phyloP scores from a whole-genome alignment of 2,888 invertebrate genomes.

The Aphrophora alni region DNA sequence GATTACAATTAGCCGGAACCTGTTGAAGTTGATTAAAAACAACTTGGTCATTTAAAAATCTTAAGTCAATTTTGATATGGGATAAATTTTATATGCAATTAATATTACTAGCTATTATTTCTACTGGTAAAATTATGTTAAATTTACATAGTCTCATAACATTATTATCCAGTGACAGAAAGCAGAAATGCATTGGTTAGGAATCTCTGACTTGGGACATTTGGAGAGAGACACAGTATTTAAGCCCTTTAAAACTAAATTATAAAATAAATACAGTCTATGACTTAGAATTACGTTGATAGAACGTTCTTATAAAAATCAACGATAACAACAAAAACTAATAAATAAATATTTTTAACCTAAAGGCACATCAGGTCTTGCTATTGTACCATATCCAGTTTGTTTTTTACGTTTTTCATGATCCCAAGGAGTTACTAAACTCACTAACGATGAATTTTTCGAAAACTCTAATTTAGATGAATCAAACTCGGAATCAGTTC shows the following conservation, averaged over 20 bases:
- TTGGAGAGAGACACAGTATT: too few relatives aligned
- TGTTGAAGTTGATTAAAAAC: too few relatives aligned
- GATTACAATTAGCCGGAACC: too few relatives aligned
- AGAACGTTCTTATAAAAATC: background rate
- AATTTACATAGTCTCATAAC: too few relatives aligned
- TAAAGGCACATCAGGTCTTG: background rate
- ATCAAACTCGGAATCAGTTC: background rate
- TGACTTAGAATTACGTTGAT: background rate
- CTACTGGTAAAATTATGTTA: too few relatives aligned
- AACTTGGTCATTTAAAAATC: too few relatives aligned
- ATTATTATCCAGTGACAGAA: too few relatives aligned
- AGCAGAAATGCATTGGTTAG: too few relatives aligned
- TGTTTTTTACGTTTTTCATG: background rate
- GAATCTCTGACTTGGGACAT: too few relatives aligned
- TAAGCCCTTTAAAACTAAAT: background rate
- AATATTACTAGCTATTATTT: too few relatives aligned
- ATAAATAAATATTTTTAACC: background rate
- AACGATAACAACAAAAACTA: background rate
- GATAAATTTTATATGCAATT: too few relatives aligned
- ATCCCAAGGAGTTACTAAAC: background rate
- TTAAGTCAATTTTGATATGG: too few relatives aligned
- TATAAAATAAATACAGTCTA: background rate
- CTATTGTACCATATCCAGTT: background rate
- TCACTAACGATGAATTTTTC: background rate
- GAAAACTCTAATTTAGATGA: background rate